Evolutionary conservation across 1,140 invertebrate genomes (phyloP).

Genomic region (Drosophila parvula): DNA sequence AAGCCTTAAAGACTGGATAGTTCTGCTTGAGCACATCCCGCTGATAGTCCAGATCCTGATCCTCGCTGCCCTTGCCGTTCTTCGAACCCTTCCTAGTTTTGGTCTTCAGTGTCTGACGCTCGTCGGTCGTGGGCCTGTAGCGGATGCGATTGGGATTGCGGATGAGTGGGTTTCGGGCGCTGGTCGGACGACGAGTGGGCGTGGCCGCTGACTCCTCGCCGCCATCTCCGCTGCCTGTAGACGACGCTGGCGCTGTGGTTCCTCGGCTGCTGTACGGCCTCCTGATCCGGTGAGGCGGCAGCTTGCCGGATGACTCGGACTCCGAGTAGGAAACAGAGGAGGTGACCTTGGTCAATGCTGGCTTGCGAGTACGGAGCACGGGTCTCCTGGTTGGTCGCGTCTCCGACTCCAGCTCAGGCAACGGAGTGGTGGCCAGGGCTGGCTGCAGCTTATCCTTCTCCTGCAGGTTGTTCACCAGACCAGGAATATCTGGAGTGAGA

Average conservation of each 20-base stretch:
- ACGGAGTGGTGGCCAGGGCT: constrained; percentile 58
- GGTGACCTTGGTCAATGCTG: constrained; percentile 68
- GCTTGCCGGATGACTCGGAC: constrained; percentile 61
- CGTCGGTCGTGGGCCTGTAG: constrained; percentile 80
- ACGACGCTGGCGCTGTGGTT: constrained; percentile 58
- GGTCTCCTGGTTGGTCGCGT: constrained; percentile 84
- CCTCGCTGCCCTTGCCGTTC: constrained; percentile 65
- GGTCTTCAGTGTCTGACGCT: constrained; percentile 66
- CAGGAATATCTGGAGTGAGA: constrained; percentile 86
- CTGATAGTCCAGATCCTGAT: constrained; percentile 85
- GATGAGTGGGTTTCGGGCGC: constrained; percentile 70
- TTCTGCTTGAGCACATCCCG: constrained; percentile 87
- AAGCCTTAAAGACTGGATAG: constrained; percentile 84
- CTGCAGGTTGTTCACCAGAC: constrained; percentile 86
- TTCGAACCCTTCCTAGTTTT: constrained; percentile 61
- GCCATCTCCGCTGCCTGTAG: constrained; percentile 65
- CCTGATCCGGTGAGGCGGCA: constrained; percentile 65
- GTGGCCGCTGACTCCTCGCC: constrained; percentile 71
- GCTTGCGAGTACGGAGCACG: constrained; percentile 71
- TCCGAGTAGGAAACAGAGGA: constrained; percentile 78
- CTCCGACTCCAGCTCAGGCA: constrained; percentile 72
- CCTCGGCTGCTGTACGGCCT: constrained; percentile 65
- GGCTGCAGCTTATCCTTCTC: constrained; percentile 83
- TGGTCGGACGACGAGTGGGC: constrained; percentile 84
- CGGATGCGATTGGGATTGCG: constrained; percentile 83